Conservation (phyloP, 1,140 invertebrate species). For the Mercenaria mercenaria region DNA sequence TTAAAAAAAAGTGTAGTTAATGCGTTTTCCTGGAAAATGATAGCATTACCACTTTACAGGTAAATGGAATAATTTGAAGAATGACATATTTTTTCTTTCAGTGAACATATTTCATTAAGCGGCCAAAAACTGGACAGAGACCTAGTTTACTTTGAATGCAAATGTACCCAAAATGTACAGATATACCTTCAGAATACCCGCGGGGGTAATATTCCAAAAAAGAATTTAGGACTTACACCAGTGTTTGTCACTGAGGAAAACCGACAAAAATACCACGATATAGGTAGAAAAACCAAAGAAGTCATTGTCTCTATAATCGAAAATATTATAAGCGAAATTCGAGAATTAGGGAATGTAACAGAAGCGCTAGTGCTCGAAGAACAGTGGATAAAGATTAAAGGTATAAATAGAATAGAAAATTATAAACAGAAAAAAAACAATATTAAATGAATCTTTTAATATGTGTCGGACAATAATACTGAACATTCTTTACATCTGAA, state of each 20-base stretch:
- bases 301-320: background rate
- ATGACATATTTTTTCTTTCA: background rate
- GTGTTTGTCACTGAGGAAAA: background rate
- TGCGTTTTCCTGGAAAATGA: no score
- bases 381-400: background rate
- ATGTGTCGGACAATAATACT: background rate
- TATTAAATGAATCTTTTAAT: no score
- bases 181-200: background rate
- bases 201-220: background rate
- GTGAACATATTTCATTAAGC: background rate
- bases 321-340: background rate
- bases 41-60: no score
- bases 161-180: background rate
- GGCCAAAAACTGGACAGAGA: background rate
- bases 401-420: background rate
- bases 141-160: background rate
- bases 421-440: no score
- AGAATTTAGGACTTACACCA: background rate
- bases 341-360: background rate
- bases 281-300: background rate
- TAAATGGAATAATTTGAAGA: no score
- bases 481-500: background rate
- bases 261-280: background rate
- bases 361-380: background rate
- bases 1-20: no score